Percentiles rank a stretch among this genome's conserved stretches.
phyloP scores from a whole-genome alignment of 2,888 invertebrate genomes.

The Iselma pallidipennis region DNA sequence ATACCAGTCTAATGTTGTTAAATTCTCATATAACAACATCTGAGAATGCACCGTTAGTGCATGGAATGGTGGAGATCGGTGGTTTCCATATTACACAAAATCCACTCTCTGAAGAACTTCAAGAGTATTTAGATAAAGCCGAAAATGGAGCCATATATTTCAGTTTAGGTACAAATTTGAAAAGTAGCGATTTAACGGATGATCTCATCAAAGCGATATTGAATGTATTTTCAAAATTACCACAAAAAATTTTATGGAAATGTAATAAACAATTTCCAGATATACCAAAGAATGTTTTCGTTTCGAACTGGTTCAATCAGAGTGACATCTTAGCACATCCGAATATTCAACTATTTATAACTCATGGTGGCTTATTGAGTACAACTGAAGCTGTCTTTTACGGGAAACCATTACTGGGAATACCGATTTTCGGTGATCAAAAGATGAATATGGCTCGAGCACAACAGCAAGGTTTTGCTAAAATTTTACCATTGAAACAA shows the following conservation, averaged over 20 bases:
- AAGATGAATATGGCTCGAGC: conserved; percentile 57
- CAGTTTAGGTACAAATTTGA: conserved; percentile 54
- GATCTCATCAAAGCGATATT: conserved; percentile 43
- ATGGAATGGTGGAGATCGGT: conserved; percentile 62
- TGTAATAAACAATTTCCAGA: conserved; percentile 47
- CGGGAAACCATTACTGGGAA: conserved; percentile 58
- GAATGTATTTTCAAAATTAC: conserved; percentile 47
- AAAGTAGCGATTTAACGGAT: conserved; percentile 44
- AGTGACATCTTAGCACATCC: conserved; percentile 53
- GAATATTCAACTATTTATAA: conserved; percentile 57
- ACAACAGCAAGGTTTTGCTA: conserved; percentile 53
- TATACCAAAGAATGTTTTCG: conserved; percentile 50
- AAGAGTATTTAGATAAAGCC: conserved; percentile 48
- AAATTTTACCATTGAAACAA: conserved; percentile 46
- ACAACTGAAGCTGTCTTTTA: conserved; percentile 57
- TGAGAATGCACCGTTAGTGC: conserved; percentile 56
- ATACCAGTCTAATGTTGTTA: conserved; percentile 41
- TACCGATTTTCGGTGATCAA: conserved; percentile 61
- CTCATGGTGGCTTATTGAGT: conserved; percentile 58
- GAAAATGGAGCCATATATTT: conserved; percentile 51
- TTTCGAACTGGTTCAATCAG: conserved; percentile 54
- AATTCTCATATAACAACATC: conserved; percentile 59
- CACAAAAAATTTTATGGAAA: conserved; percentile 56
- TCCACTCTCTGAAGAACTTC: conserved; percentile 41
- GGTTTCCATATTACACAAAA: conserved; percentile 55